Percentiles rank a stretch among this genome's conserved stretches.
Evolutionary conservation across 2,797 vertebrate species (phyloP).

Genomic region (Hapalemur alaotrensis): DNA sequence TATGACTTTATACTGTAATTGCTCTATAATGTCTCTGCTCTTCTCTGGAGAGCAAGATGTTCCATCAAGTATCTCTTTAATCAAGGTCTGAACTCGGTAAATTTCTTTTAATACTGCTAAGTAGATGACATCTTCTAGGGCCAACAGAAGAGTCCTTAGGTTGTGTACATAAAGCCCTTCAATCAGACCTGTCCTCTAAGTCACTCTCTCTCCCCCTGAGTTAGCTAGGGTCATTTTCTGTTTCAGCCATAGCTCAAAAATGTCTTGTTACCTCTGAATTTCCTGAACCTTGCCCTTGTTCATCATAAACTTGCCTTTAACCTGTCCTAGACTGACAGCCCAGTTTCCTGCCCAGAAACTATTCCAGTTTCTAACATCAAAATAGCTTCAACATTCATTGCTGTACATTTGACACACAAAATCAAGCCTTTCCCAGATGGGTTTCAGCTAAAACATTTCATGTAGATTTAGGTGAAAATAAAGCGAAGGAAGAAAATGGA

Average conservation of each 20-base stretch:
- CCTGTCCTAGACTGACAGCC: background rate
- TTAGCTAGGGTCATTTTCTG: background rate
- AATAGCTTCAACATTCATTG: slow-evolving; percentile 16
- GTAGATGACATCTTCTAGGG: background rate
- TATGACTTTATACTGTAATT: background rate
- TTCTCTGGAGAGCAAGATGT: background rate
- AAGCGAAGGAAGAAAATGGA: slow-evolving; percentile 24
- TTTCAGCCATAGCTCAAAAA: slow-evolving; percentile 7
- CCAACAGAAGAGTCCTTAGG: background rate
- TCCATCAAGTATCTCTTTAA: background rate
- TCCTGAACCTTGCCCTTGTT: background rate
- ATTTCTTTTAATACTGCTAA: background rate
- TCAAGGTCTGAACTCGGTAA: background rate
- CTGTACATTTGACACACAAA: slow-evolving; percentile 36
- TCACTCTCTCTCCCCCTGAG: background rate
- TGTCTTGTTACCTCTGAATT: background rate
- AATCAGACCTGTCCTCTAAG: background rate
- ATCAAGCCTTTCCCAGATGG: background rate
- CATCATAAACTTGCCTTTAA: slow-evolving; percentile 36
- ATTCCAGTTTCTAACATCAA: background rate
- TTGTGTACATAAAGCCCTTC: background rate
- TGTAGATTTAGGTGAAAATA: slow-evolving; percentile 34
- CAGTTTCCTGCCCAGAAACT: background rate
- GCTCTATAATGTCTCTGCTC: background rate
- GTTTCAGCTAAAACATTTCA: slow-evolving; percentile 27